phyloP scores from a whole-genome alignment of 2,797 vertebrate species.

The Enteromius fasciolatus region DNA sequence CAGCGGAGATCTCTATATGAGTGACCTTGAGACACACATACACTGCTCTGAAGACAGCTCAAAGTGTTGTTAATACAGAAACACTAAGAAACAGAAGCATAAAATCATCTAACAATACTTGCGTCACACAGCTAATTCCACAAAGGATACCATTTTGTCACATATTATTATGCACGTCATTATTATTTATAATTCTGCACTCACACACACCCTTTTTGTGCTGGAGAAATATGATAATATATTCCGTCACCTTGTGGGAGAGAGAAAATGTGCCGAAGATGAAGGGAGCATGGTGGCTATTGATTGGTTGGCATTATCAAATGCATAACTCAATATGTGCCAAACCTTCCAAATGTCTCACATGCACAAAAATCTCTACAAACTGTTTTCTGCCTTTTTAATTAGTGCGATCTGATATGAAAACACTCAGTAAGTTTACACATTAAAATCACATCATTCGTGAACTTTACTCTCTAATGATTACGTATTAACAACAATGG shows the following conservation, averaged over 20 bases:
- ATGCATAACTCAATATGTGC: conserved; percentile 19
- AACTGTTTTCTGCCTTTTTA: conserved; percentile 26
- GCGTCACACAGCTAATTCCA: background rate
- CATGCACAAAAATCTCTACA: background rate
- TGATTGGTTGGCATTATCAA: conserved; percentile 50
- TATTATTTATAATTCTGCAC: conserved; percentile 45
- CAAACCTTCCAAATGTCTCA: conserved; percentile 33
- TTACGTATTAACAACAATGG: background rate
- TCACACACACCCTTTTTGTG: conserved; percentile 25
- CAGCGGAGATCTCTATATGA: conserved; percentile 50
- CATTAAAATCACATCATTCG: background rate
- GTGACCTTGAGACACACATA: conserved; percentile 48
- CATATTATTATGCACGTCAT: conserved; percentile 21
- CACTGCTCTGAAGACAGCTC: background rate
- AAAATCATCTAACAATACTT: conserved; percentile 11
- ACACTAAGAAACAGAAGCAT: conserved; percentile 11
- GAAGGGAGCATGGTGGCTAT: conserved; percentile 38
- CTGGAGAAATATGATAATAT: conserved; percentile 48
- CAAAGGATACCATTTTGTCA: conserved; percentile 11
- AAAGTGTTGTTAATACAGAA: background rate
- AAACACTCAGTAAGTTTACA: conserved; percentile 23
- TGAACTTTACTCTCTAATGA: background rate
- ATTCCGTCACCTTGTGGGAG: conserved; percentile 46
- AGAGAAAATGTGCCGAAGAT: conserved; percentile 29
- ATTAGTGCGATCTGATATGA: conserved; percentile 34